Base-by-base conservation (phyloP, 2,113 vertebrate genomes). In the Sporophila hypoxantha region DNA sequence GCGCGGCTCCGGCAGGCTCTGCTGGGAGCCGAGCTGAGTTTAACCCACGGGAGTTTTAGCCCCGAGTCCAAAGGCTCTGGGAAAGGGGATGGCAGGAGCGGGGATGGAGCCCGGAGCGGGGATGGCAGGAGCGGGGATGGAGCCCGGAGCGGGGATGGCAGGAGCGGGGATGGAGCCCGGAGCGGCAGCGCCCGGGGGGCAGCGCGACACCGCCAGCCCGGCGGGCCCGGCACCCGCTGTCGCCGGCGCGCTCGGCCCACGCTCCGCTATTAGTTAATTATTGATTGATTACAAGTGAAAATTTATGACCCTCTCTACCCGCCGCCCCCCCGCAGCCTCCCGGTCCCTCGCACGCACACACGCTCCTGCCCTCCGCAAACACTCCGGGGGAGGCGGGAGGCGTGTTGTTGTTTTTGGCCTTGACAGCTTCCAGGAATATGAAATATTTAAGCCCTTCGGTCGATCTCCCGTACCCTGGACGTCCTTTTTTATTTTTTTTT, bases 371-470 rank as follows among this genome's bases (percentile, higher is more conserved):
- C 87, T 82, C 87, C 76, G 80, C 91, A 92, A 94, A 85, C 74
- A 91, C 80, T 82, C 79, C 37, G 57, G 37, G 71, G 80, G 83
- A 74, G 85, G 88, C 55, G 75, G 70, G 87, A 86, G 91, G 87
- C 79, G 68, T 46, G 65, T 47, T 93, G 93, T 85, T 92, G 93
- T 29, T 90, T 92, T 94, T 94, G 93, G 92, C 85, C 87, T 88
- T 88, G 87, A 65, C 92, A 90, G 87, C 90, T 93, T 93, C 87
- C 92, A 94, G 93, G 81, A 86, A 93, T 92, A 93, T 86, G 78
- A 93, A 90, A 90, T 90, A 76, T 88, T 81, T 74, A 65, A 92
- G 49, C 87, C 62, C 62, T 87, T 90, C 77, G 26, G 61, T 85
- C 70, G 52, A 69, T 86, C 84, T 71, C 47, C 69, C 37, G 17